phyloP scores from a whole-genome alignment of 2,113 vertebrate genomes.

The Apistogramma diplotaenia region DNA sequence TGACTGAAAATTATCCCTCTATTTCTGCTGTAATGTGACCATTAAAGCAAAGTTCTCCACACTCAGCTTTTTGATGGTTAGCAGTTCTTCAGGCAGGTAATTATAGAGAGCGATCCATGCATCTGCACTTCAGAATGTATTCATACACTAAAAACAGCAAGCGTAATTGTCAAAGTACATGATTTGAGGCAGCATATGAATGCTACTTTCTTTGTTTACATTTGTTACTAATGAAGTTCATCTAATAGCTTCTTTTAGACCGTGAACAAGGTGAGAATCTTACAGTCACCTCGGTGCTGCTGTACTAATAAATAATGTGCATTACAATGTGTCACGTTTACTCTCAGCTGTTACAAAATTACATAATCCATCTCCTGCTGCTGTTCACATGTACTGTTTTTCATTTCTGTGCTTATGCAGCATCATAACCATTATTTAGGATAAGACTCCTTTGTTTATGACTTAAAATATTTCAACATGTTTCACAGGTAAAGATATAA shows the following conservation, averaged over 20 bases:
- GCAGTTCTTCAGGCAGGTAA: background rate
- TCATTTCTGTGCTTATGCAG: background rate
- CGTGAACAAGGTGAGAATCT: background rate
- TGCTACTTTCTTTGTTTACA: background rate
- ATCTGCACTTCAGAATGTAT: background rate
- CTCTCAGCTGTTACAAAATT: background rate
- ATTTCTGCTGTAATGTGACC: background rate
- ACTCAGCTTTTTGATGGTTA: background rate
- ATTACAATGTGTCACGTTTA: background rate
- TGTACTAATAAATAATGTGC: background rate
- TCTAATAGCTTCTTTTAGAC: background rate
- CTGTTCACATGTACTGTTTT: background rate
- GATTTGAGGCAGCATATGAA: background rate
- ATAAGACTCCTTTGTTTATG: background rate
- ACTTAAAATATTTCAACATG: background rate
- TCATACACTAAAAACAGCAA: background rate
- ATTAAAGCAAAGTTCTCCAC: background rate
- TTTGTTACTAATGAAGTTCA: background rate
- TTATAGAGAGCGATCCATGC: background rate
- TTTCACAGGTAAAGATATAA: background rate
- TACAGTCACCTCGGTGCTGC: background rate
- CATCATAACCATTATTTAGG: background rate
- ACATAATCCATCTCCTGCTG: background rate
- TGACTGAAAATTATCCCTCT: background rate
- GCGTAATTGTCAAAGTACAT: background rate